Percentiles rank a stretch among this genome's conserved stretches.
Conservation (phyloP, 2,888 invertebrate species). For the Drosophila maculinotata region DNA sequence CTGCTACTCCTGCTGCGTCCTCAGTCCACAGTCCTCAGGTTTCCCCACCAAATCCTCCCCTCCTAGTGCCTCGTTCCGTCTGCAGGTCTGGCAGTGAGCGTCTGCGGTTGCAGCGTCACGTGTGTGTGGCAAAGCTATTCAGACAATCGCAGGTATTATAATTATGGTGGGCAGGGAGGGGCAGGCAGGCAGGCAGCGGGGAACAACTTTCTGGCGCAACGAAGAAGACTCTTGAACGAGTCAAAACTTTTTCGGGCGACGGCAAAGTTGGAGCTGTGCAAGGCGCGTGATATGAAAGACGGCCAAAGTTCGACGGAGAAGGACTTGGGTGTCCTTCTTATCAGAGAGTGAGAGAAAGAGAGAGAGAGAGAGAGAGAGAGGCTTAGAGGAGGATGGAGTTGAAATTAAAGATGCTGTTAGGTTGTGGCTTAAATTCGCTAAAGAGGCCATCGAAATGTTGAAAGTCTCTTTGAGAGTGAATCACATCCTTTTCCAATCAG, state of each 20-base stretch:
- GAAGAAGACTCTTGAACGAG: conserved; percentile 37
- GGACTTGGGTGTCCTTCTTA: conserved; percentile 39
- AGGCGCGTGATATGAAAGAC: conserved; percentile 75
- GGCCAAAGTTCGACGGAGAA: conserved; percentile 62
- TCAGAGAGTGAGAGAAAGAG: conserved; percentile 16
- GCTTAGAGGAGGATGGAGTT: not conserved
- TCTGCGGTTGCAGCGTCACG: conserved; percentile 68
- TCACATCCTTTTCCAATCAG: conserved; percentile 47
- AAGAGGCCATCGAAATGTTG: conserved; percentile 41
- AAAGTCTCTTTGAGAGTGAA: conserved; percentile 19
- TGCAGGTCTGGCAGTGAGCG: conserved; percentile 7
- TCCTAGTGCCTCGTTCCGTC: too few species aligned
- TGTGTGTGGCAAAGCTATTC: conserved; percentile 66
- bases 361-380: too few species aligned
- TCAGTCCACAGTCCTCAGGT: not conserved
- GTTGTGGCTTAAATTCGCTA: conserved; percentile 14
- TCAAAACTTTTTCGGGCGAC: conserved; percentile 55
- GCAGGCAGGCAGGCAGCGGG: conserved; percentile 5
- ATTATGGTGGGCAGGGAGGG: conserved; percentile 57
- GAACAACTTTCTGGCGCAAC: conserved; percentile 9
- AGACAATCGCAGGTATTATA: conserved; percentile 76
- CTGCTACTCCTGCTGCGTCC: conserved; percentile 4
- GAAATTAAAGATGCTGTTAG: conserved; percentile 38
- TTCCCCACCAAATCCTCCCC: not conserved
- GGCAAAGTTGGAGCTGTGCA: conserved; percentile 67